Conservation (phyloP, 1,140 invertebrate species). For the Arctopsyche grandis region DNA sequence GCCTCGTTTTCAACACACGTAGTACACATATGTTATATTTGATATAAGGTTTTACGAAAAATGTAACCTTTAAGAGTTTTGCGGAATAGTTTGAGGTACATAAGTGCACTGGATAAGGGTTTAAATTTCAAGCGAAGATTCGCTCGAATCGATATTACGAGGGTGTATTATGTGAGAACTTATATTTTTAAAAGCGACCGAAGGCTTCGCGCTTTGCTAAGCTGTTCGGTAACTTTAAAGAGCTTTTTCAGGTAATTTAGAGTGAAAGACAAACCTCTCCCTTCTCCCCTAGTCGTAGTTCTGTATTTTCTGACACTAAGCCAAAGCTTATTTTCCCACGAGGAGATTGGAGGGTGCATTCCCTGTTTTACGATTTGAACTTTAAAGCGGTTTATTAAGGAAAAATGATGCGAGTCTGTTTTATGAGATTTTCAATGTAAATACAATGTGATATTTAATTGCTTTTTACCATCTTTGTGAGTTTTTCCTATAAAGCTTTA, state of each 20-base stretch:
- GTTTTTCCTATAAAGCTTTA: too few relatives aligned
- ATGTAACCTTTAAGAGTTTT: too few relatives aligned
- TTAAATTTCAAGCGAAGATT: not conserved
- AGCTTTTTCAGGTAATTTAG: slow-evolving; percentile 3
- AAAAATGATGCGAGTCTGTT: too few relatives aligned
- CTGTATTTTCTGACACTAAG: not conserved
- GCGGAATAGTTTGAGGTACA: too few relatives aligned
- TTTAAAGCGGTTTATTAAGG: too few relatives aligned
- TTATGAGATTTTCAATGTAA: too few relatives aligned
- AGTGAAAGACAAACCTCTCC: not conserved
- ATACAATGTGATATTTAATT: too few relatives aligned
- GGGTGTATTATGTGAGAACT: not conserved
- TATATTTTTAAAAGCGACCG: not conserved
- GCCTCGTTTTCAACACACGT: too few relatives aligned
- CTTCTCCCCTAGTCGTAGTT: not conserved
- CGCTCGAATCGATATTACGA: not conserved
- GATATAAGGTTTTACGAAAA: too few relatives aligned
- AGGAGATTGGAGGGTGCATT: not conserved
- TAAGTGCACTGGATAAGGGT: not conserved
- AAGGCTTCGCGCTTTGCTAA: not conserved
- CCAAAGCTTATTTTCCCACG: not conserved
- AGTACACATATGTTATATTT: too few relatives aligned
- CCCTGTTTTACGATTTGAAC: not conserved
- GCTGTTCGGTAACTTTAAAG: not conserved
- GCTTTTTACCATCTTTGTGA: too few relatives aligned